Evolutionary conservation across 2,113 vertebrate species (phyloP).

Genomic region (Fulmarus glacialis): DNA sequence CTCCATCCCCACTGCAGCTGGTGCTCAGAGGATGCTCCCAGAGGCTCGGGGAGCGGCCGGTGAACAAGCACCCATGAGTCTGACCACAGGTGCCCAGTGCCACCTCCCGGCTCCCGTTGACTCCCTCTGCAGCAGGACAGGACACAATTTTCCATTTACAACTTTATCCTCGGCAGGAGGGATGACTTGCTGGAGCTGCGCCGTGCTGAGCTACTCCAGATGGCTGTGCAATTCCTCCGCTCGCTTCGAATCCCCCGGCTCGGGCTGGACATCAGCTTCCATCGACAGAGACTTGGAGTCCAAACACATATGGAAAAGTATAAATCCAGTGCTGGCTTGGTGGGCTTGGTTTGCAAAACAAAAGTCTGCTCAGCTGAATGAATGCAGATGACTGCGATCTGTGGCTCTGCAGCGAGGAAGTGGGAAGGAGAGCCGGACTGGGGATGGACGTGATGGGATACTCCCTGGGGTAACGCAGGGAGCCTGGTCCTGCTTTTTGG

Average conservation of each 20-base stretch:
- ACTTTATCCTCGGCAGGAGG: neutral
- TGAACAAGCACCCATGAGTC: neutral
- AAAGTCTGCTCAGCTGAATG: neutral
- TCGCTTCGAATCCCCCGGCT: neutral
- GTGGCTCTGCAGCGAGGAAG: neutral
- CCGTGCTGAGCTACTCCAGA: constrained; percentile 52
- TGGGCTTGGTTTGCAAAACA: neutral
- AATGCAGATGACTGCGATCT: constrained; percentile 19
- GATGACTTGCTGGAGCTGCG: neutral
- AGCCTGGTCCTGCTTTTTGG: neutral
- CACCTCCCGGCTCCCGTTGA: neutral
- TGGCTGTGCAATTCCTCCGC: neutral
- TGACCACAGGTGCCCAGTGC: rapidly evolving
- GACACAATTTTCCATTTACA: neutral
- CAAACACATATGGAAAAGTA: neutral
- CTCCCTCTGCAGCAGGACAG: neutral
- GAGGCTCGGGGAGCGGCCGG: neutral
- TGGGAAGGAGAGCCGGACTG: neutral
- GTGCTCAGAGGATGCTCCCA: neutral
- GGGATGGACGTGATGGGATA: neutral
- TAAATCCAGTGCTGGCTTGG: constrained; percentile 36
- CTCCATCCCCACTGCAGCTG: neutral
- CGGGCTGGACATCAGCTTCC: constrained; percentile 27
- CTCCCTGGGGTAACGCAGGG: rapidly evolving
- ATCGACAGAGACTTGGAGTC: constrained; percentile 42